phyloP scores from a whole-genome alignment of 2,888 invertebrate genomes.

The Capitulum mitella region DNA sequence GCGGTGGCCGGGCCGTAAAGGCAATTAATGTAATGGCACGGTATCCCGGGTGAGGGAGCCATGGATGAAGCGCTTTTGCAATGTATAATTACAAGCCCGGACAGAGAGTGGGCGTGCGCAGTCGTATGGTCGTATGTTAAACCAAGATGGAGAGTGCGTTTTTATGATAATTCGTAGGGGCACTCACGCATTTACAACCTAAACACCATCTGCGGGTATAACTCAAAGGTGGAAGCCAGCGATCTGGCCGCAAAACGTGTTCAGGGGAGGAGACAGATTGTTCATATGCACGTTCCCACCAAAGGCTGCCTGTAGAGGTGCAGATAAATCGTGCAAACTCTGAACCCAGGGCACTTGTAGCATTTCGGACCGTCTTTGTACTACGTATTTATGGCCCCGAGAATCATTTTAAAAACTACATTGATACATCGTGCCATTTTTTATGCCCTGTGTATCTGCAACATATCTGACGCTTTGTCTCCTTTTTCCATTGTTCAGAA shows the following conservation, averaged over 20 bases:
- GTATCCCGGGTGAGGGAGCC: neutral
- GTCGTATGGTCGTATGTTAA: neutral
- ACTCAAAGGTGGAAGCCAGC: neutral
- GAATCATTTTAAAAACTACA: no score
- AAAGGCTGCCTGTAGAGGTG: no score
- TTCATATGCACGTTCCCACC: no score
- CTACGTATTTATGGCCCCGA: no score
- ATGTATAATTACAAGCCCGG: neutral
- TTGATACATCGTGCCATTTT: no score
- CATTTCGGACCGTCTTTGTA: no score
- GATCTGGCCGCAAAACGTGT: neutral
- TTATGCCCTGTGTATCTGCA: no score
- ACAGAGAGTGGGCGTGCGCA: neutral
- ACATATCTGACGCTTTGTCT: no score
- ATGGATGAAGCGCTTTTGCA: conserved; percentile 4
- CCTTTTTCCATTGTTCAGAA: no score
- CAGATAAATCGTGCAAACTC: no score
- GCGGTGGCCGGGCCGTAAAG: neutral
- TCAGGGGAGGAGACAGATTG: no score
- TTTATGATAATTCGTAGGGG: neutral
- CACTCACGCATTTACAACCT: neutral
- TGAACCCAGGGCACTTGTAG: no score
- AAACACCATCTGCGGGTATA: neutral
- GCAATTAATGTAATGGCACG: conserved; percentile 3
- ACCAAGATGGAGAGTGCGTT: conserved; percentile 11